These are phyloP conservation scores for Speoplatyrhinus poulsoni DNA, from an alignment of 2,113 vertebrate species.

Conservation along the genomic window DNA sequence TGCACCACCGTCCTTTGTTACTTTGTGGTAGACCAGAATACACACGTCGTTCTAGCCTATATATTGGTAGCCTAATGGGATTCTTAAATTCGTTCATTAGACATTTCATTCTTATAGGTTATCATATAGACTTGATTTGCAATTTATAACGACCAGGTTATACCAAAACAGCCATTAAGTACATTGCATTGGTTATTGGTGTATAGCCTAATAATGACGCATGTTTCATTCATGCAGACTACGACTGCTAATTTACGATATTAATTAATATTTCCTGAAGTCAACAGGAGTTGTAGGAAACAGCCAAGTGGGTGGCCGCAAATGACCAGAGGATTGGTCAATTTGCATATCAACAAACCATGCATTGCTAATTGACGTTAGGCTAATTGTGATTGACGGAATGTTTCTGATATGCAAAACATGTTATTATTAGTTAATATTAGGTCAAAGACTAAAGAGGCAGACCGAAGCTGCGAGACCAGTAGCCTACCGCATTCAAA, in stretches of 20 bases:
- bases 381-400: conserved; percentile 11
- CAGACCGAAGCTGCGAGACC: not conserved
- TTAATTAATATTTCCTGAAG: not conserved
- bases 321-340: not conserved
- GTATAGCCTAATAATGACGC: too few species aligned
- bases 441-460: conserved; percentile 43
- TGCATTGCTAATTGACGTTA: not conserved
- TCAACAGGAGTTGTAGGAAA: not conserved
- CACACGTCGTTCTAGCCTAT: not conserved
- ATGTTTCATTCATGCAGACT: too few species aligned
- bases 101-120: too few species aligned
- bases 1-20: conserved; percentile 55
- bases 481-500: too few species aligned
- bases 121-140: too few species aligned
- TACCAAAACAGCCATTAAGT: not conserved
- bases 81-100: too few species aligned
- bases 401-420: not conserved
- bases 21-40: not conserved
- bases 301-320: not conserved
- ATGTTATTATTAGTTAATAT: conserved; percentile 36
- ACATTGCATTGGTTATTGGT: too few species aligned
- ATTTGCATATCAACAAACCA: not conserved
- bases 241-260: too few species aligned
- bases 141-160: not conserved
- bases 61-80: too few species aligned